phyloP scores from a whole-genome alignment of 2,113 vertebrate species.

The Phaethon lepturus region DNA sequence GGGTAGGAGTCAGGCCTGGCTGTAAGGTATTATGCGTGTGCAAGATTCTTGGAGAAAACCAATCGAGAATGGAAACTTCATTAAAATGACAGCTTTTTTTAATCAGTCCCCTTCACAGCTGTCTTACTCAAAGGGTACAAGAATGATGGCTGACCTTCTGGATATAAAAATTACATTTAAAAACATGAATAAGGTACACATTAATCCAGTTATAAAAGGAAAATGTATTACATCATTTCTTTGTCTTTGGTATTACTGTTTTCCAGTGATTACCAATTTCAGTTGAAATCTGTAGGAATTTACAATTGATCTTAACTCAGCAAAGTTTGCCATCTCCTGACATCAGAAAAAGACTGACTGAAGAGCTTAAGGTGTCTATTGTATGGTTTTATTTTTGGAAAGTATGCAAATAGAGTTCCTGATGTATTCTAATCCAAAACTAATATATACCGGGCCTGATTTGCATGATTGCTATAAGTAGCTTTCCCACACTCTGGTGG shows the following conservation, averaged over 20 bases:
- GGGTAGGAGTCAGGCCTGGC: not conserved
- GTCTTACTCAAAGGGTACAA: conserved; percentile 12
- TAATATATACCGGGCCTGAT: not conserved
- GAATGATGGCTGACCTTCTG: conserved; percentile 45
- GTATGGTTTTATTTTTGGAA: not conserved
- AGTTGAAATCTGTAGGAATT: conserved; percentile 16
- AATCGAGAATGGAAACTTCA: conserved; percentile 25
- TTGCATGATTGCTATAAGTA: not conserved
- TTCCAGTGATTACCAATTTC: not conserved
- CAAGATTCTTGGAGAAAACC: not conserved
- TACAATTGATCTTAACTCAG: conserved; percentile 23
- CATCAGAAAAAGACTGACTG: not conserved
- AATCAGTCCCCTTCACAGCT: conserved; percentile 22
- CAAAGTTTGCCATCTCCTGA: not conserved
- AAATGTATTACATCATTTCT: not conserved
- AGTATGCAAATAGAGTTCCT: not conserved
- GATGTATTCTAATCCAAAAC: not conserved
- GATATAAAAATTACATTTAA: conserved; percentile 46
- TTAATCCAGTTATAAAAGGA: not conserved
- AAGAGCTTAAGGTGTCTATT: conserved; percentile 1
- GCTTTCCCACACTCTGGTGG: not conserved
- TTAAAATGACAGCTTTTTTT: conserved; percentile 51
- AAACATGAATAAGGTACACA: conserved; percentile 17
- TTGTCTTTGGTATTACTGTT: conserved; percentile 13
- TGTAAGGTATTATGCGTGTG: not conserved